Percentiles rank a stretch among this genome's conserved stretches.
phyloP scores from a whole-genome alignment of 2,888 invertebrate species.

The Ichneumoninae sp. region DNA sequence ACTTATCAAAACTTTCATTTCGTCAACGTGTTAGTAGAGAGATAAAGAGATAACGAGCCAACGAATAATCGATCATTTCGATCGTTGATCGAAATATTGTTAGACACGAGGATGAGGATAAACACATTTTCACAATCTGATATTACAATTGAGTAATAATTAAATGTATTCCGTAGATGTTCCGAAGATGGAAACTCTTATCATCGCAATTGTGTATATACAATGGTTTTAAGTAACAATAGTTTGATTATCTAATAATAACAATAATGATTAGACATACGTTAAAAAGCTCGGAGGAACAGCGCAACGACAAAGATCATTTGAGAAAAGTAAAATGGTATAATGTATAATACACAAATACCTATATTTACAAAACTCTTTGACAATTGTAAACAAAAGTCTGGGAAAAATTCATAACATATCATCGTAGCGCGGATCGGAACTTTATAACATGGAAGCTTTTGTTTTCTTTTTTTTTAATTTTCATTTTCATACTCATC shows the following conservation, averaged over 20 bases:
- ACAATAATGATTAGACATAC: slow-evolving; percentile 66
- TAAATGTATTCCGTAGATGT: slow-evolving; percentile 39
- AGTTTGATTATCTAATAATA: slow-evolving; percentile 65
- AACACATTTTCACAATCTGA: slow-evolving; percentile 50
- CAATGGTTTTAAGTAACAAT: slow-evolving; percentile 61
- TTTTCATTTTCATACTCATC: slow-evolving; percentile 34
- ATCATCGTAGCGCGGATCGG: slow-evolving; percentile 62
- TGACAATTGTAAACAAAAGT: slow-evolving; percentile 46
- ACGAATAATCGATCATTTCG: slow-evolving; percentile 16
- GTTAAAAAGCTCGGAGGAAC: slow-evolving; percentile 68
- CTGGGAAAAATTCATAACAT: slow-evolving; percentile 42
- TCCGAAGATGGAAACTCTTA: slow-evolving; percentile 34
- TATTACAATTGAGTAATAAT: slow-evolving; percentile 38
- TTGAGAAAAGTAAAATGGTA: slow-evolving; percentile 28
- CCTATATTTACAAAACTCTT: slow-evolving; percentile 50
- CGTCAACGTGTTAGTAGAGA: slow-evolving; percentile 39
- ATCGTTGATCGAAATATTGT: slow-evolving; percentile 46
- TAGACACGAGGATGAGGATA: slow-evolving; percentile 13
- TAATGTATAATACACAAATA: slow-evolving; percentile 60
- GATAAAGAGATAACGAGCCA: slow-evolving; percentile 41
- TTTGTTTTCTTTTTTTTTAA: slow-evolving; percentile 29
- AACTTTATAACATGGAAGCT: slow-evolving; percentile 66
- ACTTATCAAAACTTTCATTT: slow-evolving; percentile 29
- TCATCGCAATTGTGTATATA: slow-evolving; percentile 53
- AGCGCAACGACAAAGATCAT: slow-evolving; percentile 60